phyloP scores from a whole-genome alignment of 2,113 vertebrate species.

The Larimichthys polyactis region DNA sequence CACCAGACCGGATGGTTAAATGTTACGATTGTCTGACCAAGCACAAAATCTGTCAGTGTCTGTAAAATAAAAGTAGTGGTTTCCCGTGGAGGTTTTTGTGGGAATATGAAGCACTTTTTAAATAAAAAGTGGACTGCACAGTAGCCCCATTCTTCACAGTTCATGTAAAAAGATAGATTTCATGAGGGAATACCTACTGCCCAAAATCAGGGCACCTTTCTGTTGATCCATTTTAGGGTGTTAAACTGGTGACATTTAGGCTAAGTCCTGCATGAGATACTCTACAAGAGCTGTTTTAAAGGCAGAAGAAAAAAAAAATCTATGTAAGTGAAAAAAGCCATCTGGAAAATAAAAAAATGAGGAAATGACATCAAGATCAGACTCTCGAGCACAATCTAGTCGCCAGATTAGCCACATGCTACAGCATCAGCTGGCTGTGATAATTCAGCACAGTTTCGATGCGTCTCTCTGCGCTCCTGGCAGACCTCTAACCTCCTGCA shows the following conservation, averaged over 20 bases:
- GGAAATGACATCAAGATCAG: neutral
- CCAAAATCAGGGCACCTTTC: constrained; percentile 16
- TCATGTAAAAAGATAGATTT: constrained; percentile 20
- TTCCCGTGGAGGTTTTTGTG: neutral
- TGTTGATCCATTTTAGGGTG: neutral
- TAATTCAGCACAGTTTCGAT: constrained; percentile 45
- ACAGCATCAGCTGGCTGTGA: constrained; percentile 39
- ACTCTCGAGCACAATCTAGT: neutral
- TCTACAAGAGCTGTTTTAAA: neutral
- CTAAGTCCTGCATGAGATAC: constrained; percentile 2
- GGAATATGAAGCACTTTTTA: neutral
- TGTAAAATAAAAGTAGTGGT: neutral
- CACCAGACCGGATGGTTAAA: neutral
- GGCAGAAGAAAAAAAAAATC: neutral
- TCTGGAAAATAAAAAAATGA: neutral
- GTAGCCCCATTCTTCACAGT: neutral
- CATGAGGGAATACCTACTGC: constrained; percentile 12
- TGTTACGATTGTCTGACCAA: neutral
- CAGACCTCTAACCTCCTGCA: constrained; percentile 33
- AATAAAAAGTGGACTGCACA: neutral
- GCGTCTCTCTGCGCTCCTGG: constrained; percentile 15
- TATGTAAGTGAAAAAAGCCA: neutral
- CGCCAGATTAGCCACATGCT: neutral
- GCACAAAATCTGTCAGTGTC: neutral
- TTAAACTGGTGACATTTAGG: constrained; percentile 23